Conservation (phyloP, 2,113 vertebrate species). For the Callocephalon fimbriatum region DNA sequence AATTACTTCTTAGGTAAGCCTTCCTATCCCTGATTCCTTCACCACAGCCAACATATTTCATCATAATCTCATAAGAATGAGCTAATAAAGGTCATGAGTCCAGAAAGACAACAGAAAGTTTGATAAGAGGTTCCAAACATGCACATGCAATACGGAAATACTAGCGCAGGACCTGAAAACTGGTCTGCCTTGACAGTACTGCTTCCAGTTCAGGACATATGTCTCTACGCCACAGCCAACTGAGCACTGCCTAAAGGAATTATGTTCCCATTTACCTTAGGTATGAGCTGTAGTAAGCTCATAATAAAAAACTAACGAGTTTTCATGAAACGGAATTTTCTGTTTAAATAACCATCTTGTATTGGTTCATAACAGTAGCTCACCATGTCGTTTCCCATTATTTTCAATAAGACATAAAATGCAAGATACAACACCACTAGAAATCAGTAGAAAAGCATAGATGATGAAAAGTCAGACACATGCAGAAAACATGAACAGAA, state of each 20-base stretch:
- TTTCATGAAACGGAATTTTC: not conserved
- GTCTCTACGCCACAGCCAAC: not conserved
- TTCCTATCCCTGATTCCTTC: not conserved
- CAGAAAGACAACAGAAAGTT: not conserved
- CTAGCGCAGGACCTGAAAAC: not conserved
- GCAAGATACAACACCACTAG: not conserved
- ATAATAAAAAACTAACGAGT: not conserved
- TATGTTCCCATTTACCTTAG: not conserved
- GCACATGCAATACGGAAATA: not conserved
- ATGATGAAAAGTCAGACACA: not conserved
- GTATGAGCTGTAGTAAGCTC: not conserved
- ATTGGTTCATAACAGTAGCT: not conserved
- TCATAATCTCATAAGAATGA: not conserved
- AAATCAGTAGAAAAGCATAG: not conserved
- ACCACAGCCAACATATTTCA: not conserved
- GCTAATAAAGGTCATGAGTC: accelerated
- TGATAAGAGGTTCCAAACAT: not conserved
- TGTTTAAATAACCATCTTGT: not conserved
- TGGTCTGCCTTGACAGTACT: not conserved
- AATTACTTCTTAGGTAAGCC: not conserved
- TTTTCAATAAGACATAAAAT: not conserved
- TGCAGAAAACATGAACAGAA: not conserved
- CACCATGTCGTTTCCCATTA: not conserved
- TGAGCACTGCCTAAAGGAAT: not conserved
- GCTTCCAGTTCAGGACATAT: not conserved